A percentile compares a stretch with the other conserved stretches of the same genome.
These are phyloP conservation scores for Cephus sareptanus DNA, from an alignment of 2,888 invertebrate genomes.

Conservation along the genomic window DNA sequence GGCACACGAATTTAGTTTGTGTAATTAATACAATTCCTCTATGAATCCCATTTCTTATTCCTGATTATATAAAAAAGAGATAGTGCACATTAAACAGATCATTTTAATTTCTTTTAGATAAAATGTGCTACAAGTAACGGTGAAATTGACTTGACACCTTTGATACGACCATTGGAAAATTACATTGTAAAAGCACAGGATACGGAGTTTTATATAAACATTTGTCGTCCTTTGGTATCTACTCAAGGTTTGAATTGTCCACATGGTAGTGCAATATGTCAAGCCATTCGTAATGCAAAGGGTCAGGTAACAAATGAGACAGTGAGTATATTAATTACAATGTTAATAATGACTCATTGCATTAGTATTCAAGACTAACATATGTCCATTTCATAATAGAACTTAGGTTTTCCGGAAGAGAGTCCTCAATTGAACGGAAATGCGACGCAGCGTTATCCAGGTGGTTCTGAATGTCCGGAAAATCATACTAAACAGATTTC, in stretches of 20 bases:
- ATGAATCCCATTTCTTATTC: conserved; percentile 10
- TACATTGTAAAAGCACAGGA: conserved; percentile 44
- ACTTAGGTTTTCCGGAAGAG: conserved; percentile 47
- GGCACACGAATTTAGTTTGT: conserved; percentile 49
- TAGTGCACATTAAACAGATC: background rate
- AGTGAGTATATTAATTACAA: conserved; percentile 38
- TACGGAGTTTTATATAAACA: conserved; percentile 53
- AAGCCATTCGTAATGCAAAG: conserved; percentile 32
- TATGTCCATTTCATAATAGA: conserved; percentile 29
- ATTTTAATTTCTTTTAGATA: conserved; percentile 27
- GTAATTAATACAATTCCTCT: conserved; percentile 25
- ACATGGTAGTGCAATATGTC: conserved; percentile 51
- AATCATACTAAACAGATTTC: conserved; percentile 34
- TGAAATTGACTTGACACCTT: conserved; percentile 40
- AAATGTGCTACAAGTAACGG: conserved; percentile 43
- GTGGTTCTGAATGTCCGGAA: conserved; percentile 40
- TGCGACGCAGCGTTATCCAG: conserved; percentile 22
- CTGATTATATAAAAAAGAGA: conserved; percentile 10
- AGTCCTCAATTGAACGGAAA: conserved; percentile 40
- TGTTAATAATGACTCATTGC: background rate
- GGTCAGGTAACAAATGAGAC: conserved; percentile 41
- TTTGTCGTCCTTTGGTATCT: conserved; percentile 51
- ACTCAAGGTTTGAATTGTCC: conserved; percentile 42
- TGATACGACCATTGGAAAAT: conserved; percentile 43
- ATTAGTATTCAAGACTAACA: background rate